phyloP scores from a whole-genome alignment of 2,113 vertebrate genomes.

The Crotalus horridus region DNA sequence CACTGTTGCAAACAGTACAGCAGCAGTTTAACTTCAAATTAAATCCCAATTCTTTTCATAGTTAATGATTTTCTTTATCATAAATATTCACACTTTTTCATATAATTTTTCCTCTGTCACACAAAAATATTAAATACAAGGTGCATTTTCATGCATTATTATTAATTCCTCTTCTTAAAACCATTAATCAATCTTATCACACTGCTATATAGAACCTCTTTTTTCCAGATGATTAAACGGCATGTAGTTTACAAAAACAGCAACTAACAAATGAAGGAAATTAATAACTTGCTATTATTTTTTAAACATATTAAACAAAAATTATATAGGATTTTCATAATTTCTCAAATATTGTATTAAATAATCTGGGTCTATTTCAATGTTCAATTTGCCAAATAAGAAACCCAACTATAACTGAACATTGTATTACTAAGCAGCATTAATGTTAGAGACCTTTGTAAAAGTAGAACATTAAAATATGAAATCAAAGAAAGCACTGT shows the following conservation, averaged over 20 bases:
- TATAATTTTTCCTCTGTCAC: conserved; percentile 66
- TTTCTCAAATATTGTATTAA: conserved; percentile 64
- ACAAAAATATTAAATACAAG: conserved; percentile 80
- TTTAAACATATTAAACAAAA: conserved; percentile 54
- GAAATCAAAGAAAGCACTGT: conserved; percentile 74
- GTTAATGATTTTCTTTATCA: conserved; percentile 65
- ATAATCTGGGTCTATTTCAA: conserved; percentile 61
- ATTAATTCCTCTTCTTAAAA: conserved; percentile 61
- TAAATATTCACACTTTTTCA: conserved; percentile 70
- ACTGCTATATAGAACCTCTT: conserved; percentile 59
- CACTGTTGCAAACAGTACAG: conserved; percentile 46
- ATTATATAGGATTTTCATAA: conserved; percentile 51
- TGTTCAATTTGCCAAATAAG: conserved; percentile 66
- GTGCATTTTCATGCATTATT: conserved; percentile 72
- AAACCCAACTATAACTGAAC: conserved; percentile 52
- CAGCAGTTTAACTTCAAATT: conserved; percentile 64
- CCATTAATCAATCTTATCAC: conserved; percentile 62
- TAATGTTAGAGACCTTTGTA: conserved; percentile 62
- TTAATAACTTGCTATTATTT: conserved; percentile 56
- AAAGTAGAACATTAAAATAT: conserved; percentile 67
- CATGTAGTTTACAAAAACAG: conserved; percentile 70
- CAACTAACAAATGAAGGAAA: conserved; percentile 69
- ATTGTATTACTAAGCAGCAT: conserved; percentile 67
- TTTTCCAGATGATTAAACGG: conserved; percentile 64
- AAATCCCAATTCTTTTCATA: conserved; percentile 54